phyloP scores from a whole-genome alignment of 2,888 invertebrate species.

The Mythimna vitellina region DNA sequence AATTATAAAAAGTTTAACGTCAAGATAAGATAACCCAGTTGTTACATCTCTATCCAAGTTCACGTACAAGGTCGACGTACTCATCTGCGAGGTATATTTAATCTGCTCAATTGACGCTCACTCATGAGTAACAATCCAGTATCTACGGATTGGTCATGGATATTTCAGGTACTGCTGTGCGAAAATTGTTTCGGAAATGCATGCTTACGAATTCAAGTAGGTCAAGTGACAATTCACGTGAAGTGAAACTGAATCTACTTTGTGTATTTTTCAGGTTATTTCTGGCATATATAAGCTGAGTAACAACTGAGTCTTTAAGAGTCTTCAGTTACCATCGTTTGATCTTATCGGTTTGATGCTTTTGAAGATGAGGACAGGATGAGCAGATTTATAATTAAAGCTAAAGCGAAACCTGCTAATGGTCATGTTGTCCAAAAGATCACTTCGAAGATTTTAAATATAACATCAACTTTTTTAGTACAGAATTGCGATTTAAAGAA shows the following conservation, averaged over 20 bases:
- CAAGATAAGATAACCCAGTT: slow-evolving; percentile 66
- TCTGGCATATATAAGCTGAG: slow-evolving; percentile 20
- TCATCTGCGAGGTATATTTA: slow-evolving; percentile 37
- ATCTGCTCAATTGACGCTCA: slow-evolving; percentile 55
- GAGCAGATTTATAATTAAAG: slow-evolving; percentile 6
- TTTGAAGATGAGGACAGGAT: not conserved
- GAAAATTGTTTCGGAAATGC: slow-evolving; percentile 57
- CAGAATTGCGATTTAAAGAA: not conserved
- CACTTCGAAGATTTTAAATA: not conserved
- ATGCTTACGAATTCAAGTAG: slow-evolving; percentile 50
- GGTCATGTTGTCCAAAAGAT: not conserved
- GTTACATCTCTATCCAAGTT: slow-evolving; percentile 58
- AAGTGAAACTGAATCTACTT: slow-evolving; percentile 3
- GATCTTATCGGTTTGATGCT: slow-evolving; percentile 2
- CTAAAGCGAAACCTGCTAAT: not conserved
- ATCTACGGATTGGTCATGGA: slow-evolving; percentile 29
- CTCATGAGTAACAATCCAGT: slow-evolving; percentile 21
- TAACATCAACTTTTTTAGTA: not conserved
- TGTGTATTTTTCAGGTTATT: slow-evolving; percentile 33
- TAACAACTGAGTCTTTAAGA: slow-evolving; percentile 24
- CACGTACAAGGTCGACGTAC: slow-evolving; percentile 64
- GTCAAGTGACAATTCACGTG: slow-evolving; percentile 53
- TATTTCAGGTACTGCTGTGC: slow-evolving; percentile 46
- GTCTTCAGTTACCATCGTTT: slow-evolving; percentile 26
- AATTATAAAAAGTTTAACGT: slow-evolving; percentile 55